These are phyloP conservation scores for Noctua janthe DNA, from an alignment of 2,888 invertebrate species.

Conservation along the genomic window DNA sequence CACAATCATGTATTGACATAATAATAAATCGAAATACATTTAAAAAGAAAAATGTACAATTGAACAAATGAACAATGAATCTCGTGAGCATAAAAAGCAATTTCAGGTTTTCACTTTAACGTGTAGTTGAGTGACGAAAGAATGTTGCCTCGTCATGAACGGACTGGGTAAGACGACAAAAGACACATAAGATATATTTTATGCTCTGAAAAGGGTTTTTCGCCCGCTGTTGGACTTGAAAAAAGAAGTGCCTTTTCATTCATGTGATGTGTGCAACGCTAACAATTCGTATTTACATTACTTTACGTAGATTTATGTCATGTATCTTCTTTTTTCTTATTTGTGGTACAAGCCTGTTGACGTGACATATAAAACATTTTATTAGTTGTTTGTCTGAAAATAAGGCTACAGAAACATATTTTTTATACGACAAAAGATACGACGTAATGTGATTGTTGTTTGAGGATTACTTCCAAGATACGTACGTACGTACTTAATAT, in stretches of 20 bases:
- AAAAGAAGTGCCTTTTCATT: conserved; percentile 14
- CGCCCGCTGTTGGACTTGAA: not conserved
- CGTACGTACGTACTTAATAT: not conserved
- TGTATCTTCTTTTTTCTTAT: not conserved
- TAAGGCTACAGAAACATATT: not conserved
- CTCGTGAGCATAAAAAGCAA: not conserved
- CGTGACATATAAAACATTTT: conserved; percentile 8
- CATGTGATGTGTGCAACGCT: not conserved
- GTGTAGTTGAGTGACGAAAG: conserved; percentile 8
- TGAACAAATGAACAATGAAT: not conserved
- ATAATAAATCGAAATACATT: not conserved
- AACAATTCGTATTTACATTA: conserved; percentile 1
- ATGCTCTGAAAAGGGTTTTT: not conserved
- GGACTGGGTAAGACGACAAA: conserved; percentile 1
- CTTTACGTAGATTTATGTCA: not conserved
- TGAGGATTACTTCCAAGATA: not conserved
- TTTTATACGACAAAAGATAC: not conserved
- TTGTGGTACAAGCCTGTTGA: not conserved
- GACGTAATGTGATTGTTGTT: not conserved
- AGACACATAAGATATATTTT: conserved; percentile 2
- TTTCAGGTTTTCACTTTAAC: conserved; percentile 16
- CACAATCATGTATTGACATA: no score
- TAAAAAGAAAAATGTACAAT: not conserved
- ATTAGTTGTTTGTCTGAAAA: not conserved
- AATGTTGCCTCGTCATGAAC: conserved; percentile 10